Percentiles rank a stretch among this genome's conserved stretches.
phyloP scores from a whole-genome alignment of 2,113 vertebrate genomes.

The Chrysemys picta region DNA sequence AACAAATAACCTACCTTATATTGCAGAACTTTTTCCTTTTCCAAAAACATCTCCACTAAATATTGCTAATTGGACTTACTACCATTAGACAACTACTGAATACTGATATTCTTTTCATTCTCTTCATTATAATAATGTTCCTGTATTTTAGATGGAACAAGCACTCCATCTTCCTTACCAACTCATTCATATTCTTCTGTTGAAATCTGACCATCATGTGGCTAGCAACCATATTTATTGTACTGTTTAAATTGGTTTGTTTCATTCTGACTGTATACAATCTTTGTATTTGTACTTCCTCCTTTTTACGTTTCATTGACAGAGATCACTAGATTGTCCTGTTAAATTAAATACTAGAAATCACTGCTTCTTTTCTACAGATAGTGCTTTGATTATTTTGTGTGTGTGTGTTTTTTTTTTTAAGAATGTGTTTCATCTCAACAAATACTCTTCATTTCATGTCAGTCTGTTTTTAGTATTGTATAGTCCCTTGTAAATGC shows the following conservation, averaged over 20 bases:
- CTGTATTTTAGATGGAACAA: slow-evolving; percentile 42
- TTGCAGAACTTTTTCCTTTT: neutral
- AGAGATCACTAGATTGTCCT: slow-evolving; percentile 55
- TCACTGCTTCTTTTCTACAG: slow-evolving; percentile 53
- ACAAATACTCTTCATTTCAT: slow-evolving; percentile 61
- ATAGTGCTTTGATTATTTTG: slow-evolving; percentile 61
- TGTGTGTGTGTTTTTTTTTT: slow-evolving; percentile 37
- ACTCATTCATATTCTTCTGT: slow-evolving; percentile 22
- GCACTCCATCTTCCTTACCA: neutral
- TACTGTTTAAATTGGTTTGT: slow-evolving; percentile 61
- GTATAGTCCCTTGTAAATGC: slow-evolving; percentile 78
- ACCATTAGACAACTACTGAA: neutral
- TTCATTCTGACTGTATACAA: slow-evolving; percentile 32
- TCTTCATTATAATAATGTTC: neutral
- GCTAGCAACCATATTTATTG: slow-evolving; percentile 60
- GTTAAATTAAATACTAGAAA: slow-evolving; percentile 53
- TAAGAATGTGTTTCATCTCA: slow-evolving; percentile 51
- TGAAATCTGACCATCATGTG: slow-evolving; percentile 55
- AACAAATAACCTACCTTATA: neutral
- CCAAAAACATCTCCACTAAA: neutral
- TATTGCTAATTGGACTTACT: slow-evolving; percentile 10
- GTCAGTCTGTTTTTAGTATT: slow-evolving; percentile 75
- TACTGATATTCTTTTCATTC: neutral
- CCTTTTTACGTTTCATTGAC: slow-evolving; percentile 60
- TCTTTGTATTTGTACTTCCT: slow-evolving; percentile 64